phyloP scores from a whole-genome alignment of 2,113 vertebrate genomes.

The Callipepla californica region DNA sequence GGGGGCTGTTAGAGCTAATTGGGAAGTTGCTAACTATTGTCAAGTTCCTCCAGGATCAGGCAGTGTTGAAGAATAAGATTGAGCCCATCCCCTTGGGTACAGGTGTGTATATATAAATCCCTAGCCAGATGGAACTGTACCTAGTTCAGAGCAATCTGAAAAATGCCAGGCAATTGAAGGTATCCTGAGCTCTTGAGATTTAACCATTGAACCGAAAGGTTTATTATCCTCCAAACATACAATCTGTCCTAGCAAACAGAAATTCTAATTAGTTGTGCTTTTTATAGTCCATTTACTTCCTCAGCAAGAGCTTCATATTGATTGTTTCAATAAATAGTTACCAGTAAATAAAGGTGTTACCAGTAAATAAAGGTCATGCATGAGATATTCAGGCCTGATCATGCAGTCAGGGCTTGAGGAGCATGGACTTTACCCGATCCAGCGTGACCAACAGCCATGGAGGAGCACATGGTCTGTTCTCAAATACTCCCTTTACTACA shows the following conservation, averaged over 20 bases:
- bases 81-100: neutral
- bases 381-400: neutral
- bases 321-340: neutral
- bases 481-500: neutral
- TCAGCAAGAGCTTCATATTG: neutral
- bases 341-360: neutral
- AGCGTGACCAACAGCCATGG: neutral
- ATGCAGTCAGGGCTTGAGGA: neutral
- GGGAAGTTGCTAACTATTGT: neutral
- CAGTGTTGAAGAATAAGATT: neutral
- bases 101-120: neutral
- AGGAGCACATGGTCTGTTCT: neutral
- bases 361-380: neutral
- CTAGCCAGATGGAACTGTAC: neutral
- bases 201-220: neutral
- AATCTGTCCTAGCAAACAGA: neutral
- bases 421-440: neutral
- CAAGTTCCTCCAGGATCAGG: neutral
- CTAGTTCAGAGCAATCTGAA: neutral
- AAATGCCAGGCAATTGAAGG: neutral
- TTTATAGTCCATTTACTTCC: neutral
- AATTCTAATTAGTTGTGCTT: neutral
- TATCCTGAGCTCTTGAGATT: neutral
- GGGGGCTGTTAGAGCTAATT: neutral
- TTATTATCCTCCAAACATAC: slow-evolving; percentile 1